Evolutionary conservation across 2,113 vertebrate species (phyloP), one percentile per base, ranked within the genome.

Genomic region (Channa argus): DNA sequence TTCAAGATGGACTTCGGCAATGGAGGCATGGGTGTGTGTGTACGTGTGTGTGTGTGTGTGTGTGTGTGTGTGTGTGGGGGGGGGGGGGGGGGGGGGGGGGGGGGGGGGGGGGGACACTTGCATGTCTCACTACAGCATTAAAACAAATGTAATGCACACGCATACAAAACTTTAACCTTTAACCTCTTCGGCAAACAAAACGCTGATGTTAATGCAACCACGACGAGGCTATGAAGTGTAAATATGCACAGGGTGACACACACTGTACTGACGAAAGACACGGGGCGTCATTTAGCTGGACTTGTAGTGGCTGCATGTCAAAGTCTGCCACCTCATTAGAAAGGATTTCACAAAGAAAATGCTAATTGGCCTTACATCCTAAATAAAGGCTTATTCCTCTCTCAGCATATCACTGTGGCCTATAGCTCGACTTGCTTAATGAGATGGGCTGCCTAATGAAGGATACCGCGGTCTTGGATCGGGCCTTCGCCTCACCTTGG

Each of bases 301-400:
- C 66, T 77, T 50, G 41, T 15, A 71, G 74, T 84, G 74, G 74
- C 83, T 63, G 71, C 37, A 71, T 82, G 83, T 83, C 63, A 82
- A 82, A 86, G 79, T 67, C 75, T 65, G 63, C 54, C 68, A 24
- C 72, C 88, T 90, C 82, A 83, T 91, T 91, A 90, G 75, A 60
- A 73, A 45, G 76, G 71, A 66, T 85, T 89, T 91, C 75, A 86
- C 77, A 87, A 79, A 85, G 87, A 83, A 80, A 76, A 84, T 87
- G 77, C 83, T 92, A 92, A 92, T 92, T 91, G 90, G 88, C 72
- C 77, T 80, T 63, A 74, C 64, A 63, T 80, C 66, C 66, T 60
- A 88, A 89, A 91, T 86, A 88, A 89, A 86, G 74, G 80, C 77
- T 79, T 82, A 76, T 67, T 84, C 24, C 24, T 76, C 71, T 77